Evolutionary conservation across 2,888 invertebrate species (phyloP).

Genomic region (Neoitamus cyanurus): DNA sequence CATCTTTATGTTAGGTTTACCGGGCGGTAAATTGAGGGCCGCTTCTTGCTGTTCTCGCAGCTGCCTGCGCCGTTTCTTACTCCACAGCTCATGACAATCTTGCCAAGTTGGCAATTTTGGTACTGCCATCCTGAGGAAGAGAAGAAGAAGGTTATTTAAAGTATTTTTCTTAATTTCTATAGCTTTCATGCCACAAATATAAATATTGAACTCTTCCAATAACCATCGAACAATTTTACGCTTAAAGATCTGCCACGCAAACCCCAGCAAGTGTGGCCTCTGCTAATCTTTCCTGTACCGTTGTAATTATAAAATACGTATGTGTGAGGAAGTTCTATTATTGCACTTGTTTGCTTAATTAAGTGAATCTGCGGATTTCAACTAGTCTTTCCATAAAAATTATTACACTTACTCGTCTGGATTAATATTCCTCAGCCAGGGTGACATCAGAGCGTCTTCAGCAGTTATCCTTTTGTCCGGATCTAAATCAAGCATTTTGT

Average conservation of each 20-base stretch:
- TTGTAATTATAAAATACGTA: no score
- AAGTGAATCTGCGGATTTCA: no score
- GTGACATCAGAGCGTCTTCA: slow-evolving; percentile 89
- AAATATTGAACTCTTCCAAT: no score
- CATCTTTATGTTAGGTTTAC: slow-evolving; percentile 48
- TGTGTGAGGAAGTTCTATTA: no score
- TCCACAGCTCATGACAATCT: slow-evolving; percentile 99
- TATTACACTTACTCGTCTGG: slow-evolving; percentile 82
- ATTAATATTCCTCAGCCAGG: slow-evolving; percentile 92
- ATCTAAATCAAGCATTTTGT: slow-evolving; percentile 96
- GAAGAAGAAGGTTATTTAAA: not conserved
- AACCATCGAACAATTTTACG: no score
- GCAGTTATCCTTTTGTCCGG: slow-evolving; percentile 94
- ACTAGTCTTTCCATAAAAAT: no score
- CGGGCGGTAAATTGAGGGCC: slow-evolving; percentile 50
- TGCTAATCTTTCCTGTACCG: no score
- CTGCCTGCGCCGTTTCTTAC: slow-evolving; percentile 91
- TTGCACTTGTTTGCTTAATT: no score
- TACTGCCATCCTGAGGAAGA: slow-evolving; percentile 76
- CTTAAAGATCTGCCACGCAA: no score
- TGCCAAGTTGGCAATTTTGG: slow-evolving; percentile 94
- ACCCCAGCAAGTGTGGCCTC: no score
- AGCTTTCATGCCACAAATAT: no score
- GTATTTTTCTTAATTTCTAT: not conserved
- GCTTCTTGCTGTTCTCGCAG: slow-evolving; percentile 75